Base-by-base conservation (phyloP, 1,140 invertebrate species). In the Drosophila simulans region DNA sequence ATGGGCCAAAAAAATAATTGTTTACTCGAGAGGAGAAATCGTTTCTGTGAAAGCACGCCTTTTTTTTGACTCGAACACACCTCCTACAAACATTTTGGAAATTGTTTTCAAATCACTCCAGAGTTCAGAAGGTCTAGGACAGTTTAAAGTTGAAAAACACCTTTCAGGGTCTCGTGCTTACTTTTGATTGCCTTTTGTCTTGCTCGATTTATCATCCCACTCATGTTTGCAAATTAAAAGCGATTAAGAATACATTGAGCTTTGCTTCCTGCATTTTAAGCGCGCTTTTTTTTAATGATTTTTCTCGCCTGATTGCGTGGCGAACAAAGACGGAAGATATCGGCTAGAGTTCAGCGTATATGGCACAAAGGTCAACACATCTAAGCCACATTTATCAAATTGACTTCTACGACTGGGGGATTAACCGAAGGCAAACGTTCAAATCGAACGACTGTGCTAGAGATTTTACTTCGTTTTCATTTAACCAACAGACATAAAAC, bases 231-330 rank as follows among this genome's bases (percentile, higher is more conserved):
- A 69, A 71, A 68, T 70, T 56, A 55, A 74, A 74, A 74, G 70
- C 59, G 71, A 74, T 74, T 74, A 74, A 74, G 70, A 74, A 74
- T 74, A 74, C 58, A 51, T 64, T 74, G 71, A 74, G 66, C 66
- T 59, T 63, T 56, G 52, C 71, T 74, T 74, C 71, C 71, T 74
- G 59, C 51, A 73, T 74, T 63, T 59, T 39, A 37, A 70, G 57
- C 46, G 13, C 40, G 34, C 25, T 27, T 54, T 35, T 70, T 59
- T 71, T 60, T 74, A 55, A 73, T 55, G 51, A 73, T 59, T 72
- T 69, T 39, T 70, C 65, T 58, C 69, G 22, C 7, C 17, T 22
- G 43, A 45, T 40, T 37, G 43, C 2, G 17, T 34, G 25, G 40
- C 3, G 31, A 69, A 70, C 70, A 74, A 64, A 74, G 70, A 74